Evolutionary conservation across 2,797 vertebrate genomes (phyloP).

Genomic region (Clarias fuscus): DNA sequence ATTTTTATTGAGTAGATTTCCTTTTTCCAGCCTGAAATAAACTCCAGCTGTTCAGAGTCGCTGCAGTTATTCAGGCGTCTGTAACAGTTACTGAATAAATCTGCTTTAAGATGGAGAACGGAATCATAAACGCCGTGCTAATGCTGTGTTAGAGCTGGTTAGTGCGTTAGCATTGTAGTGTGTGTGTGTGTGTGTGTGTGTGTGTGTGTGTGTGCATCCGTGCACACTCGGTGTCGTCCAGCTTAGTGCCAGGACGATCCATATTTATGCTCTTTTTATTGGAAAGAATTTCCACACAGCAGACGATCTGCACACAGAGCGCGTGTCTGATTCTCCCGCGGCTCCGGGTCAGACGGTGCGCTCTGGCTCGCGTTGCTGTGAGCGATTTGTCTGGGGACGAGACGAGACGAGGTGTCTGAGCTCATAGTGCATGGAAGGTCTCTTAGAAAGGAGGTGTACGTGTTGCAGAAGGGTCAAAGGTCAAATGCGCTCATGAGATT

Average conservation of each 20-base stretch:
- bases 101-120: not conserved
- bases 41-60: not conserved
- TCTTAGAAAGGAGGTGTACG: not conserved
- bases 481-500: not conserved
- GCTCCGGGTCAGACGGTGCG: not conserved
- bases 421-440: not conserved
- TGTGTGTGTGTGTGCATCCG: too few species aligned
- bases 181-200: not conserved
- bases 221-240: not conserved
- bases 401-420: not conserved
- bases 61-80: not conserved
- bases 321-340: not conserved
- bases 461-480: not conserved
- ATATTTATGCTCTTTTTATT: constrained; percentile 23
- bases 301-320: not conserved
- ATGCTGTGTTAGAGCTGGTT: not conserved
- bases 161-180: not conserved
- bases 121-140: not conserved
- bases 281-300: constrained; percentile 37
- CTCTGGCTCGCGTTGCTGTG: not conserved
- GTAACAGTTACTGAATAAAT: not conserved
- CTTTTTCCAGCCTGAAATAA: not conserved
- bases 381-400: not conserved
- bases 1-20: not conserved
- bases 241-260: not conserved